Evolutionary conservation across 2,888 invertebrate genomes (phyloP).

Genomic region (Phalera bucephala): DNA sequence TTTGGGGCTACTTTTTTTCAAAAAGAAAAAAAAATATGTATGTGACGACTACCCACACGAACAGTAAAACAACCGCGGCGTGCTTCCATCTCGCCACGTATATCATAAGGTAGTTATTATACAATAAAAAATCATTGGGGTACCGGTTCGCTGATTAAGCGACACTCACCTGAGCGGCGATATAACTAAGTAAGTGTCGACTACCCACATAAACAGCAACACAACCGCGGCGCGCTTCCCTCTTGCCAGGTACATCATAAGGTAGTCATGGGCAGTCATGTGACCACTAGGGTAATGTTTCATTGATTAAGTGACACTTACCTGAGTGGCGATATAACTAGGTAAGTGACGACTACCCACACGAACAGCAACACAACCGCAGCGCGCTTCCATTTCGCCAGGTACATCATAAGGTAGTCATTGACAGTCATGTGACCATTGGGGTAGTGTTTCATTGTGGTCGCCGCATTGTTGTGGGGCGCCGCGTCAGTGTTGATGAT

Average conservation of each 20-base stretch:
- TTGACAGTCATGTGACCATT: constrained; percentile 57
- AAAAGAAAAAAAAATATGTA: no score
- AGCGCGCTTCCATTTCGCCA: constrained; percentile 81
- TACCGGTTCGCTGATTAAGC: no score
- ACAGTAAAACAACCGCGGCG: constrained; percentile 82
- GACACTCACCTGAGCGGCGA: constrained; percentile 85
- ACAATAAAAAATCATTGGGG: no score
- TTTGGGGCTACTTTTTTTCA: no score
- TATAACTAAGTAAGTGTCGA: constrained; percentile 88
- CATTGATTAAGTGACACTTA: constrained; percentile 63
- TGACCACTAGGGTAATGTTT: constrained; percentile 59
- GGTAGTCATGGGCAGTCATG: constrained; percentile 56
- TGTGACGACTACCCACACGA: constrained; percentile 88
- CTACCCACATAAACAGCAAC: constrained; percentile 87
- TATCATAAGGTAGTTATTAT: no score
- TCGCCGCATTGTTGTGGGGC: constrained; percentile 32
- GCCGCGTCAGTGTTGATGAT: constrained; percentile 4
- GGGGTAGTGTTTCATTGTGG: constrained; percentile 57
- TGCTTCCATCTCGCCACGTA: constrained; percentile 83
- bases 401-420: constrained; percentile 75
- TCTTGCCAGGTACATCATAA: constrained; percentile 77
- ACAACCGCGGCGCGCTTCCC: constrained; percentile 84
- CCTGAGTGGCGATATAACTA: constrained; percentile 87
- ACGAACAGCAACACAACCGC: constrained; percentile 84
- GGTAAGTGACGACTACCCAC: constrained; percentile 89